Evolutionary conservation across 2,113 vertebrate species (phyloP).

Genomic region (Neoarius graeffei): DNA sequence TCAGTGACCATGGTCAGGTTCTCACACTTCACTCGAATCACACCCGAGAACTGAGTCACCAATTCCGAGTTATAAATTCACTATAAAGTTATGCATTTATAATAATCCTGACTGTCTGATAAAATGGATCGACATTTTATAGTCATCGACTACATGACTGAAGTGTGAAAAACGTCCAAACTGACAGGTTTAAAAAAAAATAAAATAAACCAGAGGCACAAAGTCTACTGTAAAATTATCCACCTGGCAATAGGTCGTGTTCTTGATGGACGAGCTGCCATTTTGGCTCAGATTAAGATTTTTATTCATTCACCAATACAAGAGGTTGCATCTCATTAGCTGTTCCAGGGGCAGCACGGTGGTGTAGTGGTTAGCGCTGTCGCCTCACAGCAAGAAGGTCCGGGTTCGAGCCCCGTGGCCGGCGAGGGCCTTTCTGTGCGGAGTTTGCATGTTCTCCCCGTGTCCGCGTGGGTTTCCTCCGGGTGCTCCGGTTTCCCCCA

Average conservation of each 20-base stretch:
- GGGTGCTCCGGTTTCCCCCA: too few species aligned
- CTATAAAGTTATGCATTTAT: background rate
- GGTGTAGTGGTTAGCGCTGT: too few species aligned
- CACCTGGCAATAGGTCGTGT: background rate
- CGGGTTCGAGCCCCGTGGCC: too few species aligned
- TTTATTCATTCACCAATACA: background rate
- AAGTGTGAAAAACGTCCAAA: background rate
- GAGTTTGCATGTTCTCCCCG: too few species aligned
- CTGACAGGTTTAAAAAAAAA: background rate
- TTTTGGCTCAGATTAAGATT: background rate
- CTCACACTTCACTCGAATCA: background rate
- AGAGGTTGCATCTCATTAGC: background rate
- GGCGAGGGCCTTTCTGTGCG: too few species aligned
- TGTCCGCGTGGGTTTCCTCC: too few species aligned
- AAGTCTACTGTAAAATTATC: background rate
- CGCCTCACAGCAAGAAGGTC: too few species aligned
- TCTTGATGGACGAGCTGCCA: background rate
- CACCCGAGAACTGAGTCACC: background rate
- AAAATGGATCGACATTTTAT: too few species aligned
- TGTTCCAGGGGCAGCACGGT: too few species aligned
- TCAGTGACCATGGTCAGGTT: background rate
- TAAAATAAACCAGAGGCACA: background rate
- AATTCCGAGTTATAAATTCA: background rate
- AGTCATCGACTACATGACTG: background rate
- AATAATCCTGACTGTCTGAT: background rate